Evolutionary conservation across 2,888 invertebrate species (phyloP), one percentile per base, ranked within the genome.

Genomic region (Acholoe squamosa): DNA sequence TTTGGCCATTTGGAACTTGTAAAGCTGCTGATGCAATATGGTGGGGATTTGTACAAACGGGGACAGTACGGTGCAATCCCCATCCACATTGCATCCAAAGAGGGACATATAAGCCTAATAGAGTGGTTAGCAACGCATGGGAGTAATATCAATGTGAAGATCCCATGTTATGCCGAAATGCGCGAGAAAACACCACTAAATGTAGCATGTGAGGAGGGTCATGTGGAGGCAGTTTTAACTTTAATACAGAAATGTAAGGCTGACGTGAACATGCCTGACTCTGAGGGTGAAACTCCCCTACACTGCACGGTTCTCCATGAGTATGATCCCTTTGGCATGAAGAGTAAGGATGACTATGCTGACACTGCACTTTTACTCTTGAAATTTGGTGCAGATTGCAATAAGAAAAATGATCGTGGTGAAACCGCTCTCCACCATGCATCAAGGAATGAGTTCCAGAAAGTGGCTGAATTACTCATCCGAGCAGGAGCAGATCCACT

Each of bases 301-400:
- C 93, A 93, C 90, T 92, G 92, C 77, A 56, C 89, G 28, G 93
- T 92, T 0, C 89, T 93, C 0, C 54, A 86, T 16, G 92, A 92
- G 43, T 92, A 93, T 84, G 93, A 93, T 84, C 92, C 91, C 0
- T 80, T 92, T 25, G 93, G 93, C 28, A 93, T 93, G 93, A 93
- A 93, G 71, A 90, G 91, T n/a, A 93, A 93, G 89, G 93, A 93
- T 19, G 93, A 93, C 71, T 93, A 90, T 89, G 90, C 92, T 0
- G 93, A 93, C 28, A 92, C 92, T 0, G 91, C 91, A 10, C 31
- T 84, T 25, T 91, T 92, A 56, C 67, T 93, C 43, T 34, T 93
- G n/a, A 91, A 92, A 61, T 90, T 86, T 84, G 93, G 93, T 0
- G 93, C 93, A 22, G 91, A 92, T 19, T 90, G 91, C 19, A 92